phyloP scores from a whole-genome alignment of 2,888 invertebrate genomes.

The Coleophora deauratella region DNA sequence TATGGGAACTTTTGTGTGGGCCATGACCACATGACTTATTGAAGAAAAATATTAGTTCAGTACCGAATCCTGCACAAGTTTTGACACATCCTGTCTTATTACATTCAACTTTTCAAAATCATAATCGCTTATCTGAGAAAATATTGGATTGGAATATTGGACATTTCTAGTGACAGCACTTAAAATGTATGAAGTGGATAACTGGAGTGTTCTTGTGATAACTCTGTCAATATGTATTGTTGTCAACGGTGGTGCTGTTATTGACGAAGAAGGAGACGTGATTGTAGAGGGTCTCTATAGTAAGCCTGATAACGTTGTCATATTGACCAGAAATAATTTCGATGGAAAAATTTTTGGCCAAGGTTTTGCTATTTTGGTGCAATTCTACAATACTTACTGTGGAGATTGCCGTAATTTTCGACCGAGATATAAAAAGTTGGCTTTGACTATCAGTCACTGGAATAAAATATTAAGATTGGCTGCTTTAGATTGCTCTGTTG shows the following conservation, averaged over 20 bases:
- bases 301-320: slow-evolving; percentile 76
- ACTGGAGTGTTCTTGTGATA: slow-evolving; percentile 21
- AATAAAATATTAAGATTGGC: slow-evolving; percentile 80
- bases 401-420: slow-evolving; percentile 95
- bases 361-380: slow-evolving; percentile 82
- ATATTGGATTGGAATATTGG: no score
- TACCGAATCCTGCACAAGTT: no score
- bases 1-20: no score
- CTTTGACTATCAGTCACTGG: slow-evolving; percentile 81
- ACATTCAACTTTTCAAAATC: no score
- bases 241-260: slow-evolving; percentile 38
- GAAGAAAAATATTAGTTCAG: no score
- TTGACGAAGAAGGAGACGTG: slow-evolving; percentile 42
- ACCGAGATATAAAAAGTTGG: slow-evolving; percentile 88
- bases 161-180: no score
- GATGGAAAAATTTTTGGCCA: slow-evolving; percentile 77
- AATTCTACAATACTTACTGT: slow-evolving; percentile 98
- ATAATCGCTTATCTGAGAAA: no score
- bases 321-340: slow-evolving; percentile 80
- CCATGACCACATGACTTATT: no score
- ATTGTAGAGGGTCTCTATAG: slow-evolving; percentile 77
- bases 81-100: no score
- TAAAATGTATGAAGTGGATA: slow-evolving; percentile 20
- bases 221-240: slow-evolving; percentile 19
- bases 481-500: slow-evolving; percentile 90